These are phyloP conservation scores for Loxodonta africana DNA, from an alignment of 2,113 vertebrate species.

Conservation along the genomic window DNA sequence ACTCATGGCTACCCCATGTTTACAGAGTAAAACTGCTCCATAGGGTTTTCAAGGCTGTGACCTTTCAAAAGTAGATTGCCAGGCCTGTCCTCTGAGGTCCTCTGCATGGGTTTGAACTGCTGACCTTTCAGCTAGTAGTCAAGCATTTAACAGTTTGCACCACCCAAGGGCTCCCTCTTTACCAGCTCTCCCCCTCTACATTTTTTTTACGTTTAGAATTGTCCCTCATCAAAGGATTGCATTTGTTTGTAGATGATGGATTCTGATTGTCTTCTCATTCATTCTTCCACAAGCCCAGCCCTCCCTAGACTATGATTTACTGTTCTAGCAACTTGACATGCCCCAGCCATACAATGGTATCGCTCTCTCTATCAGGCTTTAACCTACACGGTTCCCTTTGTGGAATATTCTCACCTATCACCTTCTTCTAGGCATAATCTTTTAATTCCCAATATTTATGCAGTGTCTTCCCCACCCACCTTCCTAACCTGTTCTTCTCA, in stretches of 20 bases:
- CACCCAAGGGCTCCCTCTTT: background rate
- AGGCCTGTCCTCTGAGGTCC: too few relatives aligned
- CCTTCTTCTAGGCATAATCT: background rate
- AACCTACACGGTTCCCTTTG: background rate
- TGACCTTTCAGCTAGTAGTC: too few relatives aligned
- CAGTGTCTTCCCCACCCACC: background rate
- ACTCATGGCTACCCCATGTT: background rate
- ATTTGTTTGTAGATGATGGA: background rate
- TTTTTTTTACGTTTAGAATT: background rate
- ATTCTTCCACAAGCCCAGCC: background rate
- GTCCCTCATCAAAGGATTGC: background rate
- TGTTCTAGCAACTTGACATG: background rate
- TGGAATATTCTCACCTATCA: background rate
- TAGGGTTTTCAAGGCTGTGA: too few relatives aligned
- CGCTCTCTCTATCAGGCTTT: background rate
- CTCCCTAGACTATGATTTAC: accelerated
- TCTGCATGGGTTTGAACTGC: too few relatives aligned
- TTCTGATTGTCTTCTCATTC: background rate
- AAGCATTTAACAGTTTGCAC: too few relatives aligned
- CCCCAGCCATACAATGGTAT: background rate
- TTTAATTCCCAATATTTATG: background rate
- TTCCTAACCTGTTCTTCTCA: background rate
- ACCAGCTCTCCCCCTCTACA: accelerated
- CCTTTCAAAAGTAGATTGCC: too few relatives aligned
- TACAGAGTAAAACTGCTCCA: too few relatives aligned